Conservation (phyloP, 2,113 vertebrate species). For the Reinhardtius hippoglossoides region DNA sequence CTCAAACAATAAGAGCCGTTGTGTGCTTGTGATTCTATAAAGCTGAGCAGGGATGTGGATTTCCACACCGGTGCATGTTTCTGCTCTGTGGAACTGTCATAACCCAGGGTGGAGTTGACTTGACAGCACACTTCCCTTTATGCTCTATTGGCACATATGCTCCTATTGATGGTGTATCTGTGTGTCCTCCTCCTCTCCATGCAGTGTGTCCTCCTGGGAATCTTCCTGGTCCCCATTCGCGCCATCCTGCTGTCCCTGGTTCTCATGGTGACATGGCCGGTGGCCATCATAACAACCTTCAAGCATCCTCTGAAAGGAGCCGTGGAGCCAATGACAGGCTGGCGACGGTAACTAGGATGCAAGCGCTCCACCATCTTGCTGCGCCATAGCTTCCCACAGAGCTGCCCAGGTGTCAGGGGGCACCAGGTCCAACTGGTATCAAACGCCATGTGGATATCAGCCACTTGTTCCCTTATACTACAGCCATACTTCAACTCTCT, state of each 20-base stretch:
- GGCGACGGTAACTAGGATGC: constrained; percentile 89
- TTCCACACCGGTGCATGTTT: constrained; percentile 30
- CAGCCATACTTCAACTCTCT: neutral
- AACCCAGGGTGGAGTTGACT: neutral
- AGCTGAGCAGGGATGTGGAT: constrained; percentile 38
- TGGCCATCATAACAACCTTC: constrained; percentile 85
- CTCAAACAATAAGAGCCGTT: constrained; percentile 60
- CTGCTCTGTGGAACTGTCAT: constrained; percentile 15
- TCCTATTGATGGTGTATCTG: constrained; percentile 8
- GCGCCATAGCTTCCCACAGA: neutral
- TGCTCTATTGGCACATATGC: constrained; percentile 16
- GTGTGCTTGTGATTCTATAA: constrained; percentile 51
- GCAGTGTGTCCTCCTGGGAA: constrained; percentile 84
- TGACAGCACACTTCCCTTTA: constrained; percentile 18
- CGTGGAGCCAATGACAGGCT: constrained; percentile 86
- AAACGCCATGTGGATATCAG: neutral
- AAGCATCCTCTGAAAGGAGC: constrained; percentile 80
- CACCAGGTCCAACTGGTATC: neutral
- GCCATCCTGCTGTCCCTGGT: constrained; percentile 79
- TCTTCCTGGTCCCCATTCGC: constrained; percentile 92
- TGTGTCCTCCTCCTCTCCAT: neutral
- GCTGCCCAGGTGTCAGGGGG: neutral
- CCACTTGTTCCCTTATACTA: neutral
- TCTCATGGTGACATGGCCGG: constrained; percentile 87
- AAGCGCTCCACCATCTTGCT: neutral